A percentile compares a stretch with the other conserved stretches of the same genome.
phyloP scores from a whole-genome alignment of 2,113 vertebrate genomes.

The Megatriorchis doriae region DNA sequence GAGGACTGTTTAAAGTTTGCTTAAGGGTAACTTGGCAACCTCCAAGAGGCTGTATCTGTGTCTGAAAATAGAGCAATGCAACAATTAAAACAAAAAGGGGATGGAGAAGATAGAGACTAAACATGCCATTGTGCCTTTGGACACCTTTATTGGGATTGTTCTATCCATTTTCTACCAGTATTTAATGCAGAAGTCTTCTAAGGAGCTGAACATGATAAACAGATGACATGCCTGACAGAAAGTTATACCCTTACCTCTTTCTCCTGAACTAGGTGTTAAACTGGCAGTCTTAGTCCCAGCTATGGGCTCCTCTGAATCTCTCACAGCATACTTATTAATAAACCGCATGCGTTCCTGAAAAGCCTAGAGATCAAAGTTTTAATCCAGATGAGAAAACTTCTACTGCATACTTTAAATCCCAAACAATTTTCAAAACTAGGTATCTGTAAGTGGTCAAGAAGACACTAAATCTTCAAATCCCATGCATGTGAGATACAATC shows the following conservation, averaged over 20 bases:
- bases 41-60: not conserved
- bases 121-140: not conserved
- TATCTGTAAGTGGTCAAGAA: not conserved
- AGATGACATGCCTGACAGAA: not conserved
- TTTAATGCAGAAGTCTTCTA: not conserved
- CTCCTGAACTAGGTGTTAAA: not conserved
- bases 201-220: not conserved
- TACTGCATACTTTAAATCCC: not conserved
- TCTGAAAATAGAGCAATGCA: not conserved
- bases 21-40: not conserved
- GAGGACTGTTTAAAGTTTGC: not conserved
- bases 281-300: not conserved
- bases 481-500: not conserved
- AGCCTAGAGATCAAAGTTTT: slow-evolving; percentile 69
- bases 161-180: not conserved
- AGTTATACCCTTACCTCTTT: slow-evolving; percentile 11
- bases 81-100: not conserved
- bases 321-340: slow-evolving; percentile 58
- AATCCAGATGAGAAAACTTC: not conserved
- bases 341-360: slow-evolving; percentile 74
- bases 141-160: not conserved
- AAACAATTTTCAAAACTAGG: not conserved
- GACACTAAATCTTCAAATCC: not conserved
- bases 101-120: not conserved
- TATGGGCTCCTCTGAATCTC: not conserved